phyloP scores from a whole-genome alignment of 2,888 invertebrate genomes.

The Sipha maydis region DNA sequence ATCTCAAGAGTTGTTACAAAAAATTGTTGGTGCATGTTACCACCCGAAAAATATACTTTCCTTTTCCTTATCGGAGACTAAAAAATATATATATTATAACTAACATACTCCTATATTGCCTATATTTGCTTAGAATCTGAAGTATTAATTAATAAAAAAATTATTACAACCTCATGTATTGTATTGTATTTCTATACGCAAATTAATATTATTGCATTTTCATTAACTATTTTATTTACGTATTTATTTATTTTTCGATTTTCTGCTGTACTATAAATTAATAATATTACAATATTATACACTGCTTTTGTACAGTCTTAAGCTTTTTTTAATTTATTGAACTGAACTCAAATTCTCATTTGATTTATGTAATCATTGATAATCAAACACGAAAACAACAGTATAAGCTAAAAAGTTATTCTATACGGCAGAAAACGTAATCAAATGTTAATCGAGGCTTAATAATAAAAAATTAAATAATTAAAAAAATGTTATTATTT shows the following conservation, averaged over 20 bases:
- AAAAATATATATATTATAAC: not conserved
- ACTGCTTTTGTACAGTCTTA: too few species aligned
- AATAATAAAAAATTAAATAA: too few species aligned
- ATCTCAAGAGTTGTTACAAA: too few species aligned
- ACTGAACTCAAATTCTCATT: not conserved
- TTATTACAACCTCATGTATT: not conserved
- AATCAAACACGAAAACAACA: too few species aligned
- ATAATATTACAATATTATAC: not conserved
- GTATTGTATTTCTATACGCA: not conserved
- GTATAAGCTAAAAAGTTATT: not conserved
- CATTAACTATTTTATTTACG: not conserved
- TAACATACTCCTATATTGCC: not conserved
- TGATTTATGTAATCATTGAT: not conserved
- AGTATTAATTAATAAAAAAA: not conserved
- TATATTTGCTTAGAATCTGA: not conserved
- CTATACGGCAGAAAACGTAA: not conserved
- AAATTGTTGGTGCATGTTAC: too few species aligned
- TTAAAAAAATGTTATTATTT: constrained; percentile 2
- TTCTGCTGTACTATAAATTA: not conserved
- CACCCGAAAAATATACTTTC: too few species aligned
- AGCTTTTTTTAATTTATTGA: not conserved
- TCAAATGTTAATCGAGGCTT: constrained; percentile 14
- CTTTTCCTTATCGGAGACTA: too few species aligned
- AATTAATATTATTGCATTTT: not conserved
- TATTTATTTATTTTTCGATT: not conserved